Conservation (phyloP, 2,113 vertebrate species). For the Scolopax mira region DNA sequence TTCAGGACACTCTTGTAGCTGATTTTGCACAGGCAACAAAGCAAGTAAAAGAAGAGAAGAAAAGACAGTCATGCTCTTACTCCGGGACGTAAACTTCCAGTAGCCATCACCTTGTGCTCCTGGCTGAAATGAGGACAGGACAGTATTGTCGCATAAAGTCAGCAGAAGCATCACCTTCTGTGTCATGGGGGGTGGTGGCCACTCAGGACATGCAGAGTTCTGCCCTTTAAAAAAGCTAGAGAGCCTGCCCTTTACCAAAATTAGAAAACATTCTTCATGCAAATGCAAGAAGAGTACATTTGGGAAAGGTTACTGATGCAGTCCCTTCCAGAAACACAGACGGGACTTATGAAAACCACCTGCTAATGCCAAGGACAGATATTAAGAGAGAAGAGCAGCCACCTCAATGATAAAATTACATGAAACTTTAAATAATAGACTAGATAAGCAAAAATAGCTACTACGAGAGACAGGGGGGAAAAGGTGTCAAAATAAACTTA, state of each 20-base stretch:
- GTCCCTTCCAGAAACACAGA: background rate
- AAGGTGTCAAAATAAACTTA: background rate
- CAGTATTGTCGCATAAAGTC: background rate
- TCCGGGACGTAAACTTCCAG: background rate
- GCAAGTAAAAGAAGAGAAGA: background rate
- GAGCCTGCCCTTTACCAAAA: background rate
- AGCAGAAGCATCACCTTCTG: background rate
- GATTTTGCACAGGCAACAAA: background rate
- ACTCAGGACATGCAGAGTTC: background rate
- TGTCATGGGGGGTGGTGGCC: background rate
- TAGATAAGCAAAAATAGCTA: background rate
- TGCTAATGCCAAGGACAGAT: background rate
- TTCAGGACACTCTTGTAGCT: background rate
- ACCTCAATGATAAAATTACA: background rate
- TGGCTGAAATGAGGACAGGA: background rate
- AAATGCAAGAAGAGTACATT: background rate
- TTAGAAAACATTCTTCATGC: background rate
- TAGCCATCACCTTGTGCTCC: background rate
- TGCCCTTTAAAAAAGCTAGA: background rate
- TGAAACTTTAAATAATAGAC: background rate
- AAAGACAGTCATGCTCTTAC: background rate
- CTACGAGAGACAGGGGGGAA: background rate
- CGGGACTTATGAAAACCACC: background rate
- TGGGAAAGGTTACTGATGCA: background rate
- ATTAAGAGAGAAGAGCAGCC: background rate